Base-by-base conservation (phyloP, 1,140 invertebrate genomes). In the Listronotus oregonensis region DNA sequence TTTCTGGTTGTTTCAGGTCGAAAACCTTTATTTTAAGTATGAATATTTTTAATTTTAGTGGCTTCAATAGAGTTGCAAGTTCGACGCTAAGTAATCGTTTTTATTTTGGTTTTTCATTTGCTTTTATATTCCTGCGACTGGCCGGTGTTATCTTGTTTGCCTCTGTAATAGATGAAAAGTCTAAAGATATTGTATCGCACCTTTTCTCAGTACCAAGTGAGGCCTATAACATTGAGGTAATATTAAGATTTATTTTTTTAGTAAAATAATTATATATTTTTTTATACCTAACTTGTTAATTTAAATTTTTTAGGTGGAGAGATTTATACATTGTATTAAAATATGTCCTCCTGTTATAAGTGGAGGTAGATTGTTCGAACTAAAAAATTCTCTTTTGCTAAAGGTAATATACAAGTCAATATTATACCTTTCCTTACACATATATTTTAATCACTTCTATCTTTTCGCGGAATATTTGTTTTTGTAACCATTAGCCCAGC, bases 141-240 rank as follows among this genome's bases (percentile, higher is more conserved):
- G 40, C n/a, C 27, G 40, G 10, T 27, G 64, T 66, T n/a, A 44
- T 18, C 44, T 44, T 58, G 9, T 61, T 49, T 55, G 55, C n/a
- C 49, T 46, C 56, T 6, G 11, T 4, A 2, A 61, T 66, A 34
- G 40, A 66, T 40, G 4, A 18, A 10, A 57, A 56, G 27, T 61
- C 21, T 42, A n/a, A 66, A 34, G 47, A 60, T 31, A 43, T 59
- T 18, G 31, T 21, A 1, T 10, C 10, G 9, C 40, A 42, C 8
- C 18, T 66, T 11, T 42, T 60, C 15, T 27, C n/a, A n/a, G 37
- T 44, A 8, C 57, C 64, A 7, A 44, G 40, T 46, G 39, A 60
- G 10, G 32, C 61, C 9, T 66, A 66, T 31, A 66, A 66, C 32
- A 21, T 51, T 43, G 64, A 59, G 40, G 64, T 66, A 66, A 40